These are phyloP conservation scores for Corythaeola cristata DNA, from an alignment of 2,113 vertebrate genomes.

Conservation along the genomic window DNA sequence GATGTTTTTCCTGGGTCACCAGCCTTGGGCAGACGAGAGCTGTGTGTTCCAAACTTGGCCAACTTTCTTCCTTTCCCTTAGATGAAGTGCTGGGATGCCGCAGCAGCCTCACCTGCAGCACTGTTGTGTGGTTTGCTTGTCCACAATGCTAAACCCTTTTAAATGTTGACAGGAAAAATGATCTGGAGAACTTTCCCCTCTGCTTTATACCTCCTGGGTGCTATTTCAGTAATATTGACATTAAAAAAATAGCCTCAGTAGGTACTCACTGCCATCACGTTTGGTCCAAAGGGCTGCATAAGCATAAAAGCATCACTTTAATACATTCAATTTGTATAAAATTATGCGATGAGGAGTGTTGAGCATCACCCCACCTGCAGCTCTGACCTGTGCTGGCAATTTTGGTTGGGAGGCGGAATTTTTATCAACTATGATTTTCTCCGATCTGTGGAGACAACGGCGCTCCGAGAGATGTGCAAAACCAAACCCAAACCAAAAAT, in stretches of 20 bases:
- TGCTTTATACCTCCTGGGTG: not conserved
- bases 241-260: not conserved
- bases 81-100: not conserved
- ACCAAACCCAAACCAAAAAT: not conserved
- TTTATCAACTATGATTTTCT: not conserved
- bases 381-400: not conserved
- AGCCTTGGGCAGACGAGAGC: not conserved
- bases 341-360: not conserved
- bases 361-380: not conserved
- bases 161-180: not conserved
- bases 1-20: not conserved
- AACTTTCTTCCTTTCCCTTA: not conserved
- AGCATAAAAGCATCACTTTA: not conserved
- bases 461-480: rapidly evolving
- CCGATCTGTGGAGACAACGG: not conserved
- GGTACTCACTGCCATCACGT: not conserved
- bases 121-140: not conserved
- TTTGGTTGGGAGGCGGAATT: not conserved
- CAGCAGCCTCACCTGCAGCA: not conserved
- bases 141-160: not conserved
- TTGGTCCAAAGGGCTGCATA: not conserved
- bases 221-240: not conserved
- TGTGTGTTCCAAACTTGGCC: not conserved
- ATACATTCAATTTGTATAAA: not conserved
- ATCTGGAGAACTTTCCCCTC: not conserved